Conservation (phyloP, 2,888 invertebrate genomes). For the Meghimatium bilineatum region DNA sequence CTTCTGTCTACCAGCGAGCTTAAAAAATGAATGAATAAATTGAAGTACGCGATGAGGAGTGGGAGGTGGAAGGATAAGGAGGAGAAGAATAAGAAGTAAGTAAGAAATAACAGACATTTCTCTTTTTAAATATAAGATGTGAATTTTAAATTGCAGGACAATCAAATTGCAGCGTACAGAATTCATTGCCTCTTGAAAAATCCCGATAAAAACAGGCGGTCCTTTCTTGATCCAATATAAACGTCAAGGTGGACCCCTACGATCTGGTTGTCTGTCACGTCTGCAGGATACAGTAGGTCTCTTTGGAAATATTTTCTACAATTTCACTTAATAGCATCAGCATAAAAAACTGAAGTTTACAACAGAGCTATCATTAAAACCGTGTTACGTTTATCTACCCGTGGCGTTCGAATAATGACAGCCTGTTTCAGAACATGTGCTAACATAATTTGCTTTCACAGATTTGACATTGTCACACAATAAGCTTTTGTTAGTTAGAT, state of each 20-base stretch:
- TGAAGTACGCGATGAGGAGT: background rate
- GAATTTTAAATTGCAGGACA: background rate
- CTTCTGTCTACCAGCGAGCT: slow-evolving; percentile 18
- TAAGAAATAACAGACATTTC: background rate
- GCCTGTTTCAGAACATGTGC: slow-evolving; percentile 5
- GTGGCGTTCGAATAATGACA: slow-evolving; percentile 23
- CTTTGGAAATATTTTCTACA: slow-evolving; percentile 22
- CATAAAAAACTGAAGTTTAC: slow-evolving; percentile 3
- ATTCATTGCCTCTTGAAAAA: slow-evolving; percentile 13
- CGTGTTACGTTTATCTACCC: slow-evolving; percentile 14
- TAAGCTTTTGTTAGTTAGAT: slow-evolving; percentile 13
- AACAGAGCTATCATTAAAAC: slow-evolving; percentile 37
- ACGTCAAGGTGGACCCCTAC: background rate
- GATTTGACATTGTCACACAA: slow-evolving; percentile 17
- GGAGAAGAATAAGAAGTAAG: slow-evolving; percentile 33
- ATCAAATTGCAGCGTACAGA: slow-evolving; percentile 3
- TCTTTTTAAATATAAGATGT: background rate
- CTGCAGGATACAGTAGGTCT: slow-evolving; percentile 7
- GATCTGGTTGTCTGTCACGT: background rate
- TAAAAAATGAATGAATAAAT: slow-evolving; percentile 3
- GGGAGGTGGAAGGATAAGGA: background rate
- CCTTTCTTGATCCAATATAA: slow-evolving; percentile 17
- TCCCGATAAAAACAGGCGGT: slow-evolving; percentile 19
- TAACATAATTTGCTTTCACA: slow-evolving; percentile 14
- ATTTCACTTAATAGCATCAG: slow-evolving; percentile 20